Base-by-base conservation (phyloP, 1,140 invertebrate genomes). In the Drosophila biarmipes region DNA sequence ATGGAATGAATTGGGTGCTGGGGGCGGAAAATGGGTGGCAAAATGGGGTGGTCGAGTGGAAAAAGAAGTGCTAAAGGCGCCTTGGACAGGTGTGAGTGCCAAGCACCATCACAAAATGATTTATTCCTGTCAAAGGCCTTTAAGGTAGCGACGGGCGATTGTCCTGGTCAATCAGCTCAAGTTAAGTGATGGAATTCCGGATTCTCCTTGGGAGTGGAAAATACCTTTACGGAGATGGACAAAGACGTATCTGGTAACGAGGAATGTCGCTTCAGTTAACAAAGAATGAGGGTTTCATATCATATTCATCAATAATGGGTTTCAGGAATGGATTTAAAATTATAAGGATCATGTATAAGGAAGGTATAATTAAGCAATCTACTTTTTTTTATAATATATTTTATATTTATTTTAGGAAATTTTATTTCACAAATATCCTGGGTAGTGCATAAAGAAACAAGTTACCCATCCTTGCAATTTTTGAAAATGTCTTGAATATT, bases 101-200 rank as follows among this genome's bases (percentile, higher is more conserved):
- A 15, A 37, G 34, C 63, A 66, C 43, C 64, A 66, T 51, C 38
- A 45, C 40, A n/a, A 69, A 45, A 69, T 69, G 67, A 71, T 71
- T 71, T 46, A 69, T 69, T 71, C 61, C 55, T 31, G 49, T 69
- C 66, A 69, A 69, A 45, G 48, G 27, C 45, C 59, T 53, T 37
- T 27, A 40, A 46, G 34, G 19, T 42, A 61, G 49, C 40, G 66
- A 55, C 48, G 29, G 64, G 27, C 40, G 42, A 55, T 45, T 68
- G 66, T 68, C 66, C 48, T 42, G 62, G 38, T 69, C 66, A 73
- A 73, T 63, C 49, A 61, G 69, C 58, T 73, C 48, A 52, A 46
- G 34, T 43, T 37, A 52, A 49, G 48, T 63, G 71, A 63, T 37
- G 67, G 46, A 42, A 67, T 69, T 49, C 21, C 40, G 40, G 45